Conservation (phyloP, 1,140 invertebrate genomes). For the Brachystomella parvula region DNA sequence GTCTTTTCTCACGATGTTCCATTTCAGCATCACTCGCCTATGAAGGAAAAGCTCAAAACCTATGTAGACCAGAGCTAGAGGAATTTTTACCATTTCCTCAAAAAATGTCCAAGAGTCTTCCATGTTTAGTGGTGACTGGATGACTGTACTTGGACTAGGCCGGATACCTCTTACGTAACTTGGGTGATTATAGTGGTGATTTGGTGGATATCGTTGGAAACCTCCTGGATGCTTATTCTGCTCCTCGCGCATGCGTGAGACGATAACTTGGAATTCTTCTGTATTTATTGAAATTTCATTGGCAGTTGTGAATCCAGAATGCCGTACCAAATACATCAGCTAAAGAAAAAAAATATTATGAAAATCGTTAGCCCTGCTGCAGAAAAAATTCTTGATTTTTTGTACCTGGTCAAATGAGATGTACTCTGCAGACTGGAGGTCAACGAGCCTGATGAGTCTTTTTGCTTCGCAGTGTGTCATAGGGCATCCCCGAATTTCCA, state of each 20-base stretch:
- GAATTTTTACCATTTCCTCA: slow-evolving; percentile 7
- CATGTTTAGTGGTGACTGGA: not conserved
- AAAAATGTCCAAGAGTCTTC: not conserved
- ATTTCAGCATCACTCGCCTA: not conserved
- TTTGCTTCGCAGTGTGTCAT: slow-evolving; percentile 6
- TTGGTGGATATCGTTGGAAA: not conserved
- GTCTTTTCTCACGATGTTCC: not conserved
- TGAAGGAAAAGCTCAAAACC: not conserved
- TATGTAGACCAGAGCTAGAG: too few relatives aligned
- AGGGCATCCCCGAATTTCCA: not conserved
- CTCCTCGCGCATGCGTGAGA: not conserved
- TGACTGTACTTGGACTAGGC: not conserved
- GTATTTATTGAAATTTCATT: not conserved
- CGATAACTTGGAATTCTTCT: not conserved
- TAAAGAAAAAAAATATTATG: not conserved
- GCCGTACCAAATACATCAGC: not conserved
- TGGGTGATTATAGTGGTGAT: not conserved
- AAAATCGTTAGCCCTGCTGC: not conserved
- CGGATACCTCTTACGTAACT: not conserved
- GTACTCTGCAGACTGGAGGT: not conserved
- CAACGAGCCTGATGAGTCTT: not conserved
- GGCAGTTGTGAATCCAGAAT: not conserved
- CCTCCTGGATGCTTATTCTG: not conserved
- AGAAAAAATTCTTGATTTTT: not conserved
- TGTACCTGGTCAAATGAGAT: slow-evolving; percentile 8